phyloP scores from a whole-genome alignment of 2,113 vertebrate genomes.

The Martes martes region DNA sequence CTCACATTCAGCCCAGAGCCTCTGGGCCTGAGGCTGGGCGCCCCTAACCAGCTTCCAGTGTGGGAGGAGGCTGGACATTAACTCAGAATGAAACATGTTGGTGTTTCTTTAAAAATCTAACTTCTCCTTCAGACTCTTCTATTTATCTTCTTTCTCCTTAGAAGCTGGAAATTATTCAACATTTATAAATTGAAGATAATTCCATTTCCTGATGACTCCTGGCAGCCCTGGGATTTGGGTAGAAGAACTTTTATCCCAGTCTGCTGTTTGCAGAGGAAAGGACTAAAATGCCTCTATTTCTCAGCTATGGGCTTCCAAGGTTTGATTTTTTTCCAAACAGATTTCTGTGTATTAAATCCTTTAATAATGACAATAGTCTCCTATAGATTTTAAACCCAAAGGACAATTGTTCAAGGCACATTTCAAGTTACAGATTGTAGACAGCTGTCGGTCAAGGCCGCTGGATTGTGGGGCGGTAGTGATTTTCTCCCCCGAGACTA shows the following conservation, averaged over 20 bases:
- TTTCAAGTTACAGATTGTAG: conserved; percentile 67
- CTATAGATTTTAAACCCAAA: conserved; percentile 66
- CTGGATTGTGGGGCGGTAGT: conserved; percentile 32
- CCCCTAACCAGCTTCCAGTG: neutral
- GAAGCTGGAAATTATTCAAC: conserved; percentile 50
- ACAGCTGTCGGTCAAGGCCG: conserved; percentile 68
- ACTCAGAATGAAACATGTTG: neutral
- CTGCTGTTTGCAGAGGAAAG: conserved; percentile 64
- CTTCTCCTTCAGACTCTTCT: neutral
- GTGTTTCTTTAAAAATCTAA: conserved; percentile 15
- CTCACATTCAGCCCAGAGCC: neutral
- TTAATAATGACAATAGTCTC: conserved; percentile 46
- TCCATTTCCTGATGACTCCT: conserved; percentile 65
- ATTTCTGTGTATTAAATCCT: conserved; percentile 65
- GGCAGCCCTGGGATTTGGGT: neutral
- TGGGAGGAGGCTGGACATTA: neutral
- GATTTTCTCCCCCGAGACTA: conserved; percentile 53
- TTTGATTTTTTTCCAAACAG: conserved; percentile 57
- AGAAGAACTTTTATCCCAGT: conserved; percentile 37
- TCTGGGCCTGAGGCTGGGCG: neutral
- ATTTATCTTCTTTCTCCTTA: conserved; percentile 10
- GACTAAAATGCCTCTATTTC: conserved; percentile 56
- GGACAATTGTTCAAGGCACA: conserved; percentile 62
- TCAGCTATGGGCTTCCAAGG: conserved; percentile 20
- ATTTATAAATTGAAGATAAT: conserved; percentile 70